Evolutionary conservation across 2,888 invertebrate genomes (phyloP).

Genomic region (Zhuqinia jingwanae): DNA sequence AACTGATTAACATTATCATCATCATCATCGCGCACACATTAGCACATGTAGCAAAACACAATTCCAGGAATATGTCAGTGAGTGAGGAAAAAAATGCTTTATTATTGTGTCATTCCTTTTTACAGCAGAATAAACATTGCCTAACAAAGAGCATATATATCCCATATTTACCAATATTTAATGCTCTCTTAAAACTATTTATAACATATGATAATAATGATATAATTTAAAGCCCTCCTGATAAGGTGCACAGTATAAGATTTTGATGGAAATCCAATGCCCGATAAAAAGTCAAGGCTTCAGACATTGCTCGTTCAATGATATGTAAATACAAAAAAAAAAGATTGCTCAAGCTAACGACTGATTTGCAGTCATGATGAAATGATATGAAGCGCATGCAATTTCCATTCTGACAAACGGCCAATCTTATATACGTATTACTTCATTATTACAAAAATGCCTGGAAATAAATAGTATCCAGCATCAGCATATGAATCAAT

Average conservation of each 20-base stretch:
- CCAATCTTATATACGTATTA: not conserved
- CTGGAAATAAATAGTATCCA: conserved; percentile 11
- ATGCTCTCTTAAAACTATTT: too few species aligned
- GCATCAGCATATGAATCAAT: not conserved
- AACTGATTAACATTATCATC: too few species aligned
- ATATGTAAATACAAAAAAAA: conserved; percentile 22
- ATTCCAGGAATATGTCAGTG: too few species aligned
- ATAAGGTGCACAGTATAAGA: conserved; percentile 42
- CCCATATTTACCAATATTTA: too few species aligned
- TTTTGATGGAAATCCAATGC: conserved; percentile 52
- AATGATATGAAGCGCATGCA: conserved; percentile 23
- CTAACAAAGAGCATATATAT: too few species aligned
- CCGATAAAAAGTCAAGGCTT: conserved; percentile 70
- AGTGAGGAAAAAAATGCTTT: too few species aligned
- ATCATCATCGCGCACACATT: too few species aligned
- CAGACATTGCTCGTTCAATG: conserved; percentile 44
- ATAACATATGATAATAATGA: not conserved
- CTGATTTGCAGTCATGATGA: conserved; percentile 32
- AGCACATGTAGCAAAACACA: too few species aligned
- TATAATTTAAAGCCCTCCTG: conserved; percentile 16
- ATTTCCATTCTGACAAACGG: conserved; percentile 17
- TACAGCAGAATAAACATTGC: too few species aligned
- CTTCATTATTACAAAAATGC: not conserved
- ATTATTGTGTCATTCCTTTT: too few species aligned
- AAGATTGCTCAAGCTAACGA: conserved; percentile 28